Base-by-base conservation (phyloP, 2,113 vertebrate genomes). In the Sarotherodon lohbergeri region DNA sequence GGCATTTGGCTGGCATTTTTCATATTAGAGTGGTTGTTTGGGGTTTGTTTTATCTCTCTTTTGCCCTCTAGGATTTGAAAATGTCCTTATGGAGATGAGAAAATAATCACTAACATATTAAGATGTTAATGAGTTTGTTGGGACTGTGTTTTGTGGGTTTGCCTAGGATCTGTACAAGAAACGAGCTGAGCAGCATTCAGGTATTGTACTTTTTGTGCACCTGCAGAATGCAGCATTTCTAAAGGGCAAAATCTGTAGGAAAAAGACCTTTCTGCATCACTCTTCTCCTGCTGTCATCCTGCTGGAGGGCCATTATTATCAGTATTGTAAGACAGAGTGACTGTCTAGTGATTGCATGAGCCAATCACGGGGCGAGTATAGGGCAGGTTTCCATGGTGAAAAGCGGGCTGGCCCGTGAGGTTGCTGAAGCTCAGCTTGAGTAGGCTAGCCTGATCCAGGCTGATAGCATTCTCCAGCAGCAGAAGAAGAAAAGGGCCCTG, bases 351-450 rank as follows among this genome's bases (percentile, higher is more conserved):
- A 94, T 90, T 80, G 82, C 87, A 61, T 8, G 81, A 92, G 86
- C 94, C 95, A 96, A 95, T 95, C 93, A 90, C 80, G 83, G 83
- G 78, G 84, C 32, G 76, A 80, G 80, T 89, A 86, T 83, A 84
- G 85, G 88, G 86, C 90, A 90, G 92, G 94, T 95, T 95, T 95
- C 95, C 95, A 95, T 94, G 95, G 94, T 92, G 93, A 94, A 90
- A 85, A 86, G 83, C 68, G 19, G 83, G 76, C 85, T 5, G 46
- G 86, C 83, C 89, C 9, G 14, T 41, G 80, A 93, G 89, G 82
- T 84, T 82, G 80, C 85, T 61, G 91, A 71, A 87, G 91, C 88
- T 93, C 82, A 81, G 87, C 80, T 91, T 85, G 85, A 89, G 88
- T 90, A 71, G 83, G 48, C 71, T 82, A 88, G 86, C 85, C 86